Evolutionary conservation across 2,113 vertebrate genomes (phyloP), one percentile per base, ranked within the genome.

Genomic region (Menura novaehollandiae): DNA sequence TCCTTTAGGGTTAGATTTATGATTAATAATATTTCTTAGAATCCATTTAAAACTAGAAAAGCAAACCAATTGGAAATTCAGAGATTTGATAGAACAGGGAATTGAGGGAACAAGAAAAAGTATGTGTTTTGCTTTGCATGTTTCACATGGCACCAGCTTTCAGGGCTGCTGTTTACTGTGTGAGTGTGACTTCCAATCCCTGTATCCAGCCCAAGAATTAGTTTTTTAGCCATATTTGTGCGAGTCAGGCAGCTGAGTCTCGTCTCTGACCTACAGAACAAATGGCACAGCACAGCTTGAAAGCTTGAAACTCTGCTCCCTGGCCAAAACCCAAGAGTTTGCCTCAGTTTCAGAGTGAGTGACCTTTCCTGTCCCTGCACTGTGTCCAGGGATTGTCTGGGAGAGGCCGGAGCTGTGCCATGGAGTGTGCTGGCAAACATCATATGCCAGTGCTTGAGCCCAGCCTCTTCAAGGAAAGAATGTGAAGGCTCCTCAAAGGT

Each of bases 1-100:
- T 94, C 77, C 47, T 95, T 95, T 86, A 96, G 85, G 68, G 85
- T 95, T 95, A 95, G 72, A 55, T 56, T 94, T 96, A 93, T 96
- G 95, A 89, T 96, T 93, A 95, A 27, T 60, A 89, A 67, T 88
- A 56, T 85, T 95, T 96, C 44, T 87, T 92, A 91, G n/a, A 96
- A 83, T 95, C 95, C 88, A 96, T 96, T 97, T 94, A 62, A 94
- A 94, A 85, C 59, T 53, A 58, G 72, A 90, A 89, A 81, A 83
- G 59, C 41, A 88, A 92, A 51, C 68, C 51, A 59, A 41, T 59
- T 79, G 79, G 44, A 83, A 83, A 87, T 81, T 56, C 46, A 69
- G 73, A 52, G n/a, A 52, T 59, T 77, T 85, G 59, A 80, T n/a
- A 69, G 76, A 91, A 73, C 10, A n/a, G 72, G 19, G 39, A 82